Base-by-base conservation (phyloP, 2,888 invertebrate species). In the Brachylomia viminalis region DNA sequence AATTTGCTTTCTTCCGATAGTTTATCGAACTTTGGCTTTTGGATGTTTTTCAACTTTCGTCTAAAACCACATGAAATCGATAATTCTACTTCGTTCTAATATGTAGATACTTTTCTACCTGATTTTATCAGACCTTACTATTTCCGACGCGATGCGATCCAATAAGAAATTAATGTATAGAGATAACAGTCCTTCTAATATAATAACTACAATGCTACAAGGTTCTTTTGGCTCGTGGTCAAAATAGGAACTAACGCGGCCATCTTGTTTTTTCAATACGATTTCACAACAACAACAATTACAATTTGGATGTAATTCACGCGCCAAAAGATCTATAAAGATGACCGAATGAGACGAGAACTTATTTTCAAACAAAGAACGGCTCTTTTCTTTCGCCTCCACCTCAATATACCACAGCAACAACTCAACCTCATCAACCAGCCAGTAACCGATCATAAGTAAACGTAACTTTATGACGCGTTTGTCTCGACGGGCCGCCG, bases 381-480 rank as follows among this genome's bases (percentile, higher is more conserved):
- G 0, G 13, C 3, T 23, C 11, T n/a, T 20, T 52, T 33, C 20
- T 33, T 15, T 11, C 42, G 1, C 42, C 11, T 20, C n/a, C 23
- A 23, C 5, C 1, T 49, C 17, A 33, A 23, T 13, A 69, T 13
- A 74, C 17, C n/a, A 56, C 33, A 79, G 10, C 47, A 59, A 23
- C 30, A 72, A 73, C 61, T 64, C 20, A 1, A 59, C 33, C 23
- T 30, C 54, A 58, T 30, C 54, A 58, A 38, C 23, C 47, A 65
- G 11, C 30, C 62, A 56, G 23, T 49, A 70, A 58, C 66, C 54
- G 75, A 83, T 86, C 65, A 75, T 79, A 87, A 88, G 87, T 86
- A 88, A 88, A 80, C 80, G 81, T 81, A 85, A 84, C 80, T 87
- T 88, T 83, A 84, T 85, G 82, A 84, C 78, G 84, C 76, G 82